Evolutionary conservation across 2,888 invertebrate genomes (phyloP), one percentile per base, ranked within the genome.

Genomic region (Phengaris alcon): DNA sequence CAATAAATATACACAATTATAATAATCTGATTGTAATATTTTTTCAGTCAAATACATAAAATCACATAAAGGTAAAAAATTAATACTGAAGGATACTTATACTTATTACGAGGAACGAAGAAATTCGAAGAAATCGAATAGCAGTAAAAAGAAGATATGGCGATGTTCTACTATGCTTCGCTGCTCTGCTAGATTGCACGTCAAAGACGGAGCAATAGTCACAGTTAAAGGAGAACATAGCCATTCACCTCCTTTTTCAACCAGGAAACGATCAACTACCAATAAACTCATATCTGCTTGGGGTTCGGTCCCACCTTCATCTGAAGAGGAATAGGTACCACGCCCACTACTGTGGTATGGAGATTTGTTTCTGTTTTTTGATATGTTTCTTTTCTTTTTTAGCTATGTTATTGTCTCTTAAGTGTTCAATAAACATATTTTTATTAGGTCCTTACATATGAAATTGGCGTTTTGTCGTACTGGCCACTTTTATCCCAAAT

Each of bases 151-250:
- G 48, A 54, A n/a, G 0, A 68, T 76, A 9, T 80, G 79, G 79
- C 75, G 80, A 22, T 79, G 80, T 52, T 80, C 79, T 12, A 81
- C 81, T 0, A 80, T 81, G 75, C n/a, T 79, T 35, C 77, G 79
- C 1, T 77, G 77, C 9, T 82, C 84, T 0, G 88, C 87, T 0
- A 77, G 78, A 6, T 54, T 87, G 6, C 76, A 79, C 59, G 87
- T 86, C 48, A 35, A 78, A 35, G 68, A 77, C n/a, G 73, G 79
- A n/a, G 54, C 72, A 35, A 75, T 82, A 0, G 15, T 81, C 0
- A 10, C 57, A 13, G 13, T 78, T 3, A 73, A 74, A 2, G 75
- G 75, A 7, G 69, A 59, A 0, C 81, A 82, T 64, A 80, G 68
- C 13, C 81, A 81, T 75, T 64, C 64, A n/a, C 77, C 78, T 22